Conservation (phyloP, 2,797 vertebrate genomes). For the Hybognathus amarus region DNA sequence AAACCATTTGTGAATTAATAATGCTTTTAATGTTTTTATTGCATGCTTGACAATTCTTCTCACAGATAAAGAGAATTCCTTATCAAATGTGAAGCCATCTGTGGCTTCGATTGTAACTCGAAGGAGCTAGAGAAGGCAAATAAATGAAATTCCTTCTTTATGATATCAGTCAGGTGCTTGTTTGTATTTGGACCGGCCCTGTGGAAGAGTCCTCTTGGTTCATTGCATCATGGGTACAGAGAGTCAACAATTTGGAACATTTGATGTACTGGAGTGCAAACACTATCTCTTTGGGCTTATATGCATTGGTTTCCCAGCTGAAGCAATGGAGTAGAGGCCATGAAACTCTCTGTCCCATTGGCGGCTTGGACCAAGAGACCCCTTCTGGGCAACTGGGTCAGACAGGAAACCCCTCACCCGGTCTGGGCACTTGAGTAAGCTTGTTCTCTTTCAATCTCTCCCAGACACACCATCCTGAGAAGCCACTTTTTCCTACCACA, state of each 20-base stretch:
- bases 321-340: not conserved
- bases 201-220: conserved; percentile 73
- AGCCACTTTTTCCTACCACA: conserved; percentile 99
- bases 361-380: conserved; percentile 78
- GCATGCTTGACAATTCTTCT: conserved; percentile 68
- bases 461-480: conserved; percentile 99
- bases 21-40: conserved; percentile 71
- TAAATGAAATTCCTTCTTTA: conserved; percentile 45
- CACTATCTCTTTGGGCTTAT: not conserved
- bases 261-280: not conserved
- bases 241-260: conserved; percentile 56
- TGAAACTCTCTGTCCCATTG: conserved; percentile 73
- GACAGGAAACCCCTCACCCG: conserved; percentile 93
- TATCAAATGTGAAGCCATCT: conserved; percentile 50
- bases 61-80: conserved; percentile 59
- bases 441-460: conserved; percentile 99
- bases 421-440: conserved; percentile 99
- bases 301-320: conserved; percentile 24
- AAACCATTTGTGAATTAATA: conserved; percentile 76
- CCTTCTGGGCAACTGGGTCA: conserved; percentile 79
- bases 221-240: conserved; percentile 77
- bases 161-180: conserved; percentile 63
- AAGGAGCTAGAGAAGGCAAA: conserved; percentile 30
- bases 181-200: conserved; percentile 66
- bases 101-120: conserved; percentile 44